Evolutionary conservation across 2,888 invertebrate genomes (phyloP), one percentile per base, ranked within the genome.

Genomic region (Oligia strigilis): DNA sequence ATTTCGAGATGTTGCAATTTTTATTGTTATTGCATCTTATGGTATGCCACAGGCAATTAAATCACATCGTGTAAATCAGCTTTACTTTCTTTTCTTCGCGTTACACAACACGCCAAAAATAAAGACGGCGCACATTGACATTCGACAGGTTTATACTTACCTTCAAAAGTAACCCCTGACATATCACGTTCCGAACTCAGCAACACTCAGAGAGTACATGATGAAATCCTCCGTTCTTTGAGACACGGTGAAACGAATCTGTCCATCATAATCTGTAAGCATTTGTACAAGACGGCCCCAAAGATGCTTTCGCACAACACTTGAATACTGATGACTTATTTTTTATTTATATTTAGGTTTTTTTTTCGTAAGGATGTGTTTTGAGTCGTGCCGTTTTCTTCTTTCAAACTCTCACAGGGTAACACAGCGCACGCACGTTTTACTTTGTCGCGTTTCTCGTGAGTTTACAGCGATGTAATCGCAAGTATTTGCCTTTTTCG

Each of bases 181-280:
- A 78, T 80, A 75, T 82, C 90, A 81, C 89, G 85, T 88, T 75
- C 69, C 43, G 67, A 80, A 74, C 87, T 77, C 49, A 72, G 76
- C 85, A 87, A 75, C 85, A 79, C 85, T 87, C 81, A 71, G 66
- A 75, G 46, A 75, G 46, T 72, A 89, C 84, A 84, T 77, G 88
- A 89, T 86, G 79, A 87, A 90, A 89, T 89, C 84, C 81, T 88
- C 70, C 90, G 83, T 90, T 88, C 87, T 90, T 89, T 87, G 87
- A 90, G 86, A 77, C 72, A 85, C 89, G 89, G 81, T 87, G 86
- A 89, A 90, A 88, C 73, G 87, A 85, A 80, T 84, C 90, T 89
- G 93, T 92, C 93, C 92, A 90, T 93, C 93, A 92, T 90, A 91
- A 93, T 93, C 92, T 93, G 91, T 88, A 84, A 91, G 91, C 89